phyloP scores from a whole-genome alignment of 1,140 invertebrate genomes.

The Portunus trituberculatus region DNA sequence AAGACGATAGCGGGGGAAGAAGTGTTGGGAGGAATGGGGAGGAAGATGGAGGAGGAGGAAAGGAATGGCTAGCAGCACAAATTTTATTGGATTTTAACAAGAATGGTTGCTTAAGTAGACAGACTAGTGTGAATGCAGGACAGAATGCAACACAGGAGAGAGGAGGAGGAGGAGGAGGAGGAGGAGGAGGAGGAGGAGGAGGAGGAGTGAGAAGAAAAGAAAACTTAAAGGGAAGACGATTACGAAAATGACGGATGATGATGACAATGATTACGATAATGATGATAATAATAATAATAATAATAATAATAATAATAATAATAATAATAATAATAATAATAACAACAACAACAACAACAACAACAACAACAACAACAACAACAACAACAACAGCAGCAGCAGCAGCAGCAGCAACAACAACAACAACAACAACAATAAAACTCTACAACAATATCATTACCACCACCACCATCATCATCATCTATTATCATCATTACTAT shows the following conservation, averaged over 20 bases:
- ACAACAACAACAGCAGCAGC: neutral
- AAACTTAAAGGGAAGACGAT: neutral
- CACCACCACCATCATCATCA: neutral
- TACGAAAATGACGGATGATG: neutral
- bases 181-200: neutral
- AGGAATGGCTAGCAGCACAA: too few relatives aligned
- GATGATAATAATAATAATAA: neutral
- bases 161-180: slow-evolving; percentile 30
- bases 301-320: neutral
- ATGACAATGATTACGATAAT: too few relatives aligned
- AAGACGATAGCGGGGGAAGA: neutral
- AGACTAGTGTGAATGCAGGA: too few relatives aligned
- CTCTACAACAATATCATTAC: too few relatives aligned
- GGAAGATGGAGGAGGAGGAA: neutral
- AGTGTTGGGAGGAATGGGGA: neutral
- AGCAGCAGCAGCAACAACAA: slow-evolving; percentile 5
- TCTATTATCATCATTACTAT: slow-evolving; percentile 3
- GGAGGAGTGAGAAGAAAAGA: neutral
- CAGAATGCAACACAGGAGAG: too few relatives aligned
- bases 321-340: neutral
- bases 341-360: neutral
- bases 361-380: neutral
- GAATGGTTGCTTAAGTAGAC: too few relatives aligned
- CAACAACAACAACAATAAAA: neutral
- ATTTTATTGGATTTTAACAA: too few relatives aligned